Evolutionary conservation across 2,797 vertebrate genomes (phyloP), one percentile per base, ranked within the genome.

Genomic region (Parauchenoglanis punctatus): DNA sequence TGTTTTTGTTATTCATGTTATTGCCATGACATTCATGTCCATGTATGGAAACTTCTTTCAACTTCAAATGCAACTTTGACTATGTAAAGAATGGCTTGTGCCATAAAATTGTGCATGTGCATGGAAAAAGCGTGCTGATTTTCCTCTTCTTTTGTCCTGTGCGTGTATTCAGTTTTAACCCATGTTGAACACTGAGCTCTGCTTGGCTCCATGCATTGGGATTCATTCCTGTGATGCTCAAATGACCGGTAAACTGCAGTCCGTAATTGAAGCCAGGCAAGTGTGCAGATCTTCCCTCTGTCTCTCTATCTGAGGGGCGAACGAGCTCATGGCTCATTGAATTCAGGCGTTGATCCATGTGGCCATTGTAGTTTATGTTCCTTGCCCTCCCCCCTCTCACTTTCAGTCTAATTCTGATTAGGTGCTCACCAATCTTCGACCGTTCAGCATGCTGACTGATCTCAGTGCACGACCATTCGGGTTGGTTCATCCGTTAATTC

Each of bases 271-370:
- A 82, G 81, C 77, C 86, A 81, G 83, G 78, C 63, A 58, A 13
- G 58, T 81, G 49, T 81, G 87, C 65, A 56, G 18, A 73, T 85
- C 86, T 75, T 77, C 25, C 10, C 59, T 85, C 75, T 78, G 52
- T 46, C 86, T 75, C 73, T 70, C 44, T 56, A 12, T 84, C 81
- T 75, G 70, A 86, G 68, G 15, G 52, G 73, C 77, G 87, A 85
- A 89, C 58, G 87, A 87, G 52, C 25, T 58, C 84, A 81, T 44
- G 87, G 81, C 84, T 87, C 89, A 90, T 89, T 90, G 84, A 86
- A 72, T 81, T 84, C 70, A 75, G 76, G 73, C 85, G 77, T 84
- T 90, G 87, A 89, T 87, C 80, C 88, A 86, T 87, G 86, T 84
- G 87, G 84, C 75, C 67, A 84, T 89, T 85, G 76, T 75, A 70